Percentiles rank a stretch among this genome's conserved stretches.
Conservation (phyloP, 30 jellyfish, hydroid and myxozoan species). For the Chrysaora quinquecirrha region DNA sequence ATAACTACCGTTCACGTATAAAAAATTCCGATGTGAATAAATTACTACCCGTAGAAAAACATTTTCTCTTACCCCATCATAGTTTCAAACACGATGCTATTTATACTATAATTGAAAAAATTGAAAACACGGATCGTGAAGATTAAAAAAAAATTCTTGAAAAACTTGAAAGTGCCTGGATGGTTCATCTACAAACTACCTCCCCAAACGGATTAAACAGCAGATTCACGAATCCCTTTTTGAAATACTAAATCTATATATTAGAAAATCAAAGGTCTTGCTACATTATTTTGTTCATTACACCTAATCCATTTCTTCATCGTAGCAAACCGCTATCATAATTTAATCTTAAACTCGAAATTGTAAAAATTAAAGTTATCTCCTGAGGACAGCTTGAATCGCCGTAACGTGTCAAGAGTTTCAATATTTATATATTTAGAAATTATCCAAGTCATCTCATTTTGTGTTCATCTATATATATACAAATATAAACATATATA, state of each 20-base stretch:
- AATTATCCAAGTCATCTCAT: not conserved
- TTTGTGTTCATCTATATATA: not conserved
- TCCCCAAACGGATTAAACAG: slow-evolving; percentile 29
- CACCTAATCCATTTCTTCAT: slow-evolving; percentile 16
- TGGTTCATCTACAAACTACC: slow-evolving; percentile 9
- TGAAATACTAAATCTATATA: not conserved
- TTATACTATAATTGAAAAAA: slow-evolving; percentile 2
- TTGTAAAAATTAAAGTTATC: not conserved
- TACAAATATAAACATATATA: not conserved
- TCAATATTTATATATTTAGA: too few relatives aligned
- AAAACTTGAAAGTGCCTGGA: slow-evolving; percentile 26
- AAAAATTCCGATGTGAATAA: not conserved
- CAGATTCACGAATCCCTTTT: slow-evolving; percentile 15
- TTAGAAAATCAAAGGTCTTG: slow-evolving; percentile 4
- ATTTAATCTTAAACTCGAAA: too few relatives aligned
- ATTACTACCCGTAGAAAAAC: slow-evolving; percentile 14
- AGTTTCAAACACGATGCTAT: slow-evolving; percentile 17
- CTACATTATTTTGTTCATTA: not conserved
- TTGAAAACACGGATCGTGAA: slow-evolving; percentile 7
- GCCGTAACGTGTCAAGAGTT: not conserved
- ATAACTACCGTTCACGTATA: slow-evolving; percentile 10
- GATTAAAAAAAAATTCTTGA: slow-evolving; percentile 7
- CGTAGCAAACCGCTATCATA: slow-evolving; percentile 5
- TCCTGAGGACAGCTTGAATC: not conserved
- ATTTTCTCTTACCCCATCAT: slow-evolving; percentile 8